A percentile compares a stretch with the other conserved stretches of the same genome.
phyloP scores from a whole-genome alignment of 2,113 vertebrate species.

The Cricetomys ansorgei region DNA sequence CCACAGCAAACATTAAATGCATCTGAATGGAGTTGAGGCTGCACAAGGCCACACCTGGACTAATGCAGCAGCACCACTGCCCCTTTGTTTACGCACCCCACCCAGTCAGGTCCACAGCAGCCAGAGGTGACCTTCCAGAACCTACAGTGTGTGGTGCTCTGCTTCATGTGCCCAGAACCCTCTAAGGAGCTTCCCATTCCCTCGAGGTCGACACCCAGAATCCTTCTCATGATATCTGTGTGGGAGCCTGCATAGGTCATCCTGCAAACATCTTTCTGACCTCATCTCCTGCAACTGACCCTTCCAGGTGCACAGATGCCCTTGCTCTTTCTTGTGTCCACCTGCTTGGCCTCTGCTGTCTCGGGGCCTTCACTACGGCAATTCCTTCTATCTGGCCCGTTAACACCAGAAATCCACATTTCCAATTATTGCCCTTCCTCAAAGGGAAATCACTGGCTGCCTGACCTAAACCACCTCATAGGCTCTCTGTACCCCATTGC shows the following conservation, averaged over 20 bases:
- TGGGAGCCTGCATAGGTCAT: rapidly evolving
- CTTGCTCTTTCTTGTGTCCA: neutral
- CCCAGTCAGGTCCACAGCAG: no score
- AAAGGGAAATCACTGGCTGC: neutral
- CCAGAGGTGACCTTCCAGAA: neutral
- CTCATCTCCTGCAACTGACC: neutral
- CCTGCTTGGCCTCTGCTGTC: neutral
- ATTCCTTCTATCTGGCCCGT: neutral
- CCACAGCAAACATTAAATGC: neutral
- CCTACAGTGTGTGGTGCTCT: neutral
- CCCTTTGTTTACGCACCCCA: neutral
- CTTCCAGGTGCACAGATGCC: no score
- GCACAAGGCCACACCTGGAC: neutral
- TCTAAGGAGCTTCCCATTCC: neutral
- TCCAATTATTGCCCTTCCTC: neutral
- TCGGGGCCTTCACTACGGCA: neutral
- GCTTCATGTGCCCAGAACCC: neutral
- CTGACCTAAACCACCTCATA: neutral
- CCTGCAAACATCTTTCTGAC: neutral
- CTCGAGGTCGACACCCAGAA: no score
- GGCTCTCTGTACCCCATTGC: neutral
- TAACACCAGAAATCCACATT: neutral
- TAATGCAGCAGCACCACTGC: neutral
- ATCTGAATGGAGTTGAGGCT: neutral
- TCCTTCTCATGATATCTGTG: neutral